phyloP scores from a whole-genome alignment of 92 coral and sea anemone species.

The Siderastrea radians region DNA sequence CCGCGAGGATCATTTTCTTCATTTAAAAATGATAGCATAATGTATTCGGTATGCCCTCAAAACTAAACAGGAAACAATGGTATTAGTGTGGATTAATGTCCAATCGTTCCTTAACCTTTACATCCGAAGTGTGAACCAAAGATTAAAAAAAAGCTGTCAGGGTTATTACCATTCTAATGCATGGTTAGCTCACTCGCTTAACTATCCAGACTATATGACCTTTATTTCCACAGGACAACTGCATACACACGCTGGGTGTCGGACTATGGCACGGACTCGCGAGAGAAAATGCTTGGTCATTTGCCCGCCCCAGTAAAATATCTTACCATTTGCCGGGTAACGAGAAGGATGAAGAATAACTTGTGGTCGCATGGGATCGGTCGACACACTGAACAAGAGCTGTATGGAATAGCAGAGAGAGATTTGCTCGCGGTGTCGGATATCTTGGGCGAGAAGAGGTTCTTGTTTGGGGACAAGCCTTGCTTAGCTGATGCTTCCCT shows the following conservation, averaged over 20 bases:
- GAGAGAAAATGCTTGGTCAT: slow-evolving; percentile 33
- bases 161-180: too few relatives aligned
- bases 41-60: too few relatives aligned
- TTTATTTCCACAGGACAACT: slow-evolving; percentile 60
- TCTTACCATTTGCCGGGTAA: slow-evolving; percentile 10
- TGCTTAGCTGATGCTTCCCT: slow-evolving; percentile 74
- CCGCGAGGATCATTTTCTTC: too few relatives aligned
- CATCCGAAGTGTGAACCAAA: too few relatives aligned
- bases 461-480: slow-evolving; percentile 77
- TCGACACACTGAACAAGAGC: slow-evolving; percentile 77
- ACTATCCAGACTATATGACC: background rate
- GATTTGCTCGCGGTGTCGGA: slow-evolving; percentile 71
- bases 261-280: slow-evolving; percentile 27
- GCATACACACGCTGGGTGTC: slow-evolving; percentile 75
- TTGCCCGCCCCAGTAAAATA: slow-evolving; percentile 45
- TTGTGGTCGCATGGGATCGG: slow-evolving; percentile 80
- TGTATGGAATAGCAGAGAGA: slow-evolving; percentile 69
- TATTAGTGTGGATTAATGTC: too few relatives aligned
- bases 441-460: slow-evolving; percentile 71
- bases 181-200: too few relatives aligned
- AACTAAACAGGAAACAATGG: too few relatives aligned
- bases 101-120: too few relatives aligned
- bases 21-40: too few relatives aligned
- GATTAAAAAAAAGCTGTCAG: too few relatives aligned
- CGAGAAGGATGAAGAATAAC: slow-evolving; percentile 12